phyloP scores from a whole-genome alignment of 2,113 vertebrate genomes.

The Brienomyrus brachyistius region DNA sequence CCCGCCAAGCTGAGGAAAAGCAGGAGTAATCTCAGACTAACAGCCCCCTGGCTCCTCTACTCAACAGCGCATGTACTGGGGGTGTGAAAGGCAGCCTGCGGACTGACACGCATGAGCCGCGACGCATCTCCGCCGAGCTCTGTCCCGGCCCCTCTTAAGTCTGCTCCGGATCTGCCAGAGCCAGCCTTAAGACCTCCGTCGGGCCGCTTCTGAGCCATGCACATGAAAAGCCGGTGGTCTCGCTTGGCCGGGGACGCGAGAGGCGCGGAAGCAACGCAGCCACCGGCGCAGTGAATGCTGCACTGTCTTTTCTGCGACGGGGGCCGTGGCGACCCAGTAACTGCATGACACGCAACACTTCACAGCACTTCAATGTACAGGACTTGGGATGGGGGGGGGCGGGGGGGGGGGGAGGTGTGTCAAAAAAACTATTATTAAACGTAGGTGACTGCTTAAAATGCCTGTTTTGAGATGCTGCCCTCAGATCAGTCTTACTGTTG shows the following conservation, averaged over 20 bases:
- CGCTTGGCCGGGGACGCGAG: background rate
- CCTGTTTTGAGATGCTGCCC: background rate
- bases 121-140: background rate
- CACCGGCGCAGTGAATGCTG: background rate
- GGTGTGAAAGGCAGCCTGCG: background rate
- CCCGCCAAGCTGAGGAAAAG: background rate
- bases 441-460: background rate
- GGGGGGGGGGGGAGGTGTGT: background rate
- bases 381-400: background rate
- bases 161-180: background rate
- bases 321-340: background rate
- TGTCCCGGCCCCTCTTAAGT: background rate
- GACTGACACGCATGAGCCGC: background rate
- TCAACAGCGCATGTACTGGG: background rate
- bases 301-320: background rate
- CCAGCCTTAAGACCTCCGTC: background rate
- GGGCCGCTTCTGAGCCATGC: background rate
- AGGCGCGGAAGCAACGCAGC: background rate
- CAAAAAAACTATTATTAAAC: background rate
- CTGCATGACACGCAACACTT: background rate
- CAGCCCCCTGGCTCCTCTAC: background rate
- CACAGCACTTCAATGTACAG: background rate
- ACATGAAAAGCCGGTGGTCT: background rate
- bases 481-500: background rate
- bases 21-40: background rate